Conservation (phyloP, 2,797 vertebrate species). For the Notolabrus celidotus region DNA sequence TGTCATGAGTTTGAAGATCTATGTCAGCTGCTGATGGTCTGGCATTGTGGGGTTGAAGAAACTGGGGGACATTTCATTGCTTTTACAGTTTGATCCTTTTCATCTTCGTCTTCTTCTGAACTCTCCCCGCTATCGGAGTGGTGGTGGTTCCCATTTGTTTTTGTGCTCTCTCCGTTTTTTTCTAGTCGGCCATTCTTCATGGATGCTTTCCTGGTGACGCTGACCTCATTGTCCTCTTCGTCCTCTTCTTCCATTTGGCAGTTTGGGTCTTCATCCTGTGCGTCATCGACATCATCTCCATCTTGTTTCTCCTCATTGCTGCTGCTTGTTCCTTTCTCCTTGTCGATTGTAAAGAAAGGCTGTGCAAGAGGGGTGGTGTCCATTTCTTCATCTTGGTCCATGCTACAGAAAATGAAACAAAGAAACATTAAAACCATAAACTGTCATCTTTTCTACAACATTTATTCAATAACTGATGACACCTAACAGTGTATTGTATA, state of each 20-base stretch:
- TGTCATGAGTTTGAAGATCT: not conserved
- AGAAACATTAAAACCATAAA: constrained; percentile 3
- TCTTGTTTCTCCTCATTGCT: constrained; percentile 13
- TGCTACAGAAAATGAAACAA: constrained; percentile 54
- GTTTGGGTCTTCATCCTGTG: constrained; percentile 51
- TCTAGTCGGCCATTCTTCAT: too few species aligned
- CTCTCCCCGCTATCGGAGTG: constrained; percentile 69
- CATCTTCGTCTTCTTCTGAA: constrained; percentile 71
- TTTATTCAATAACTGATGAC: too few species aligned
- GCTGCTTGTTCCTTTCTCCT: constrained; percentile 29
- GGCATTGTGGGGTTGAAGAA: constrained; percentile 28
- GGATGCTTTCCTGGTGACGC: constrained; percentile 65
- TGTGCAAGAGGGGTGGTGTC: constrained; percentile 68
- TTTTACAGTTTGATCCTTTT: constrained; percentile 20
- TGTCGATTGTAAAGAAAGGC: constrained; percentile 69
- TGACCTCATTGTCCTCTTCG: constrained; percentile 63
- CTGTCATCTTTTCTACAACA: too few species aligned
- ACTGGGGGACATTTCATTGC: constrained; percentile 27
- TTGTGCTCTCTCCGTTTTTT: not conserved
- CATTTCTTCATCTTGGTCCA: constrained; percentile 80
- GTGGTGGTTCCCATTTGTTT: constrained; percentile 42
- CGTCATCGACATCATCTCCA: constrained; percentile 25
- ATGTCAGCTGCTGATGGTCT: constrained; percentile 71
- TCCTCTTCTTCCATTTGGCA: constrained; percentile 4
- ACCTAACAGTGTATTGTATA: not conserved